These are phyloP conservation scores for Setophaga kirtlandii DNA, from an alignment of 2,113 vertebrate genomes.

Conservation along the genomic window DNA sequence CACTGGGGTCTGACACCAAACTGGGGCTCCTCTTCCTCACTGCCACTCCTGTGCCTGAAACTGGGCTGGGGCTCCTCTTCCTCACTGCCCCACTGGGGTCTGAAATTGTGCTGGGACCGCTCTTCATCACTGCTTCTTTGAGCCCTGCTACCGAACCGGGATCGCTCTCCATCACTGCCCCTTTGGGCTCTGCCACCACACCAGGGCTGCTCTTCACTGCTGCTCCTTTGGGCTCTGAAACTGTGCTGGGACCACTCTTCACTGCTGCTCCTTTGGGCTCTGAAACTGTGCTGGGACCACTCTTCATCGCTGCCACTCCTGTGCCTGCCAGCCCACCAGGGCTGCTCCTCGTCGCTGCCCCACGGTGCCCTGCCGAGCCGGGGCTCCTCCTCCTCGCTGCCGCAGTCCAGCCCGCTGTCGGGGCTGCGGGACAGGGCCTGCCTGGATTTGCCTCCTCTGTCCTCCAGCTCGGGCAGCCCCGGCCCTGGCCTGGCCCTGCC, in stretches of 20 bases:
- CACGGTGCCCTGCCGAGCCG: rapidly evolving
- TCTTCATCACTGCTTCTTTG: too few relatives aligned
- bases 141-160: too few relatives aligned
- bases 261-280: background rate
- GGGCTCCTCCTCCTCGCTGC: conserved; percentile 89
- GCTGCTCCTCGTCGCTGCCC: background rate
- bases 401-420: conserved; percentile 96
- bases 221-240: background rate
- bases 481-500: conserved; percentile 50
- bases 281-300: too few relatives aligned
- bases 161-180: background rate
- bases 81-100: too few relatives aligned
- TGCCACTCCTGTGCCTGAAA: too few relatives aligned
- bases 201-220: too few relatives aligned
- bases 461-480: conserved; percentile 68
- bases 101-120: too few relatives aligned
- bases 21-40: too few relatives aligned
- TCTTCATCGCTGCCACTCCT: too few relatives aligned
- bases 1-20: too few relatives aligned
- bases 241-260: background rate
- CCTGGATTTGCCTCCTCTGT: conserved; percentile 68
- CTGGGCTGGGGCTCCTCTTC: too few relatives aligned
- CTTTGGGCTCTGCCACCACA: too few relatives aligned
- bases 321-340: rapidly evolving
- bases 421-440: conserved; percentile 86